phyloP scores from a whole-genome alignment of 2,888 invertebrate species.

The Chrysolina americana region DNA sequence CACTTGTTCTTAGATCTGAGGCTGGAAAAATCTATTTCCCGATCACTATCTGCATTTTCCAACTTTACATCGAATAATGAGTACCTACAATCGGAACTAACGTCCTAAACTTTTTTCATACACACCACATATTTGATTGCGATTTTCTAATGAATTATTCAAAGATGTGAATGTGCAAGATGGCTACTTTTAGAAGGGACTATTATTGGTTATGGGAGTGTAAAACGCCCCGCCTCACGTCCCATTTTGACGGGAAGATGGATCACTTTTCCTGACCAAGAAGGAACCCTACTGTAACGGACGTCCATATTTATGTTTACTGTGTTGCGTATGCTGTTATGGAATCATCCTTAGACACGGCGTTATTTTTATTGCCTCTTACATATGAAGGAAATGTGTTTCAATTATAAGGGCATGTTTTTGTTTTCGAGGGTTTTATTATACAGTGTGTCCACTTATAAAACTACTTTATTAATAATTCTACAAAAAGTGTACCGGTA shows the following conservation, averaged over 20 bases:
- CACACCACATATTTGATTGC: not conserved
- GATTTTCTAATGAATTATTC: conserved; percentile 32
- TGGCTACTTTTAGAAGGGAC: conserved; percentile 73
- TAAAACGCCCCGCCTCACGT: conserved; percentile 74
- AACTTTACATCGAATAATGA: not conserved
- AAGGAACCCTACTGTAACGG: conserved; percentile 58
- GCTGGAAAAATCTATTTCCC: too few species aligned
- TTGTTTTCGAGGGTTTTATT: too few species aligned
- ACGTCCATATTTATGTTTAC: conserved; percentile 14
- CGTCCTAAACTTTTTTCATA: not conserved
- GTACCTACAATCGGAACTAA: not conserved
- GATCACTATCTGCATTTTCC: not conserved
- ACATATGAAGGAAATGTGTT: not conserved
- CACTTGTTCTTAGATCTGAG: too few species aligned
- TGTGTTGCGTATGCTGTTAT: conserved; percentile 34
- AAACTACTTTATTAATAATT: too few species aligned
- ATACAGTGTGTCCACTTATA: too few species aligned
- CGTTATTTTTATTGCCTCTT: too few species aligned
- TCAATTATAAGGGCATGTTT: too few species aligned
- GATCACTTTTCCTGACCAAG: conserved; percentile 70
- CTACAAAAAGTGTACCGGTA: too few species aligned
- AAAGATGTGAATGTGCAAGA: conserved; percentile 66
- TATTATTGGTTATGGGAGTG: conserved; percentile 76
- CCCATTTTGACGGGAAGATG: conserved; percentile 74
- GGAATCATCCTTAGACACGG: conserved; percentile 27